Evolutionary conservation across 2,113 vertebrate genomes (phyloP).

Genomic region (Gadus chalcogrammus): DNA sequence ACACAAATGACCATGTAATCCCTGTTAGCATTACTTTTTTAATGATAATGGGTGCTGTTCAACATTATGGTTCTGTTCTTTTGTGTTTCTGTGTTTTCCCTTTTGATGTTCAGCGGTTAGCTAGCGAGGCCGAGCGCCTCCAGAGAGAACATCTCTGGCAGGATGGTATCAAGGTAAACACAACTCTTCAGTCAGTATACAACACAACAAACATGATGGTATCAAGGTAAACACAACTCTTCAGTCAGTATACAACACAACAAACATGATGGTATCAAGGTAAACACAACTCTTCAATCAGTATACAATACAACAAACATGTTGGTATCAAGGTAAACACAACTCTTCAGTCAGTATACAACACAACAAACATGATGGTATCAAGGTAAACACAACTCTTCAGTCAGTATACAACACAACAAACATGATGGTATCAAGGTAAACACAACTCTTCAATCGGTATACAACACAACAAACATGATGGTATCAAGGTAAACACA

Average conservation of each 20-base stretch:
- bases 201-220: conserved; percentile 75
- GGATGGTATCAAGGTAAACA: conserved; percentile 89
- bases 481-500: too few relatives aligned
- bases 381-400: too few relatives aligned
- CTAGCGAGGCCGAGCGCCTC: conserved; percentile 87
- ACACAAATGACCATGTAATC: too few relatives aligned
- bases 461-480: too few relatives aligned
- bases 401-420: too few relatives aligned
- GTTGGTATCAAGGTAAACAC: conserved; percentile 89
- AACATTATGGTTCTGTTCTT: too few relatives aligned
- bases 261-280: conserved; percentile 89
- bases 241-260: neutral
- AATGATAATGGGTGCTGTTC: too few relatives aligned
- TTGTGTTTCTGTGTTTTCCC: neutral
- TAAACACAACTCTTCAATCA: conserved; percentile 51
- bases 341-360: neutral
- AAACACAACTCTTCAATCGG: too few relatives aligned
- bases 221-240: conserved; percentile 81
- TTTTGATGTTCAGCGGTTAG: conserved; percentile 77
- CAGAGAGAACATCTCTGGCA: conserved; percentile 93
- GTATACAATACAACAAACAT: conserved; percentile 50
- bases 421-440: too few relatives aligned
- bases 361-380: too few relatives aligned
- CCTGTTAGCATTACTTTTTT: too few relatives aligned
- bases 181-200: neutral